These are phyloP conservation scores for Cassiopea andromeda DNA, from an alignment of 30 jellyfish, hydroid and myxozoan genomes.

Conservation along the genomic window DNA sequence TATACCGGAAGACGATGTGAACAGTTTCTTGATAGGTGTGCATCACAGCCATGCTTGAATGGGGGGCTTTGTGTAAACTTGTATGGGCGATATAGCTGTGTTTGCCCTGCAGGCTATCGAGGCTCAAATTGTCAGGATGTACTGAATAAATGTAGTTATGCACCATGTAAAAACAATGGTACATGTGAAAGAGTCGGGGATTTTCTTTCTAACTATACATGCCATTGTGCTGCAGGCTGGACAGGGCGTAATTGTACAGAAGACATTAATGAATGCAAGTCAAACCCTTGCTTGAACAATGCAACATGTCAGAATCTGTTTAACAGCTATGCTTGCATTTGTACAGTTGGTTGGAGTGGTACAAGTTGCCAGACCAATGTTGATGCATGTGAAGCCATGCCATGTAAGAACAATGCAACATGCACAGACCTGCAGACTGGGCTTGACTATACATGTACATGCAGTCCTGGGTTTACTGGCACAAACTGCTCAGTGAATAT, in stretches of 20 bases:
- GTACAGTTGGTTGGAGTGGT: constrained; percentile 87
- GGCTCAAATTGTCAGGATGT: constrained; percentile 71
- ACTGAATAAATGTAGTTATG: constrained; percentile 56
- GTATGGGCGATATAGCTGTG: constrained; percentile 58
- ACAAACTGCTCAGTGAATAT: constrained; percentile 65
- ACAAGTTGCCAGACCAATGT: constrained; percentile 62
- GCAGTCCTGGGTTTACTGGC: constrained; percentile 79
- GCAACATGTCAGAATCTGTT: constrained; percentile 71
- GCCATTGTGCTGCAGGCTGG: constrained; percentile 87
- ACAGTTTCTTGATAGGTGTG: constrained; percentile 50
- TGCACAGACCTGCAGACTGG: constrained; percentile 72
- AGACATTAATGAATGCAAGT: constrained; percentile 74
- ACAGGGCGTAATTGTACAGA: constrained; percentile 83
- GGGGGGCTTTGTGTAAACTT: constrained; percentile 78
- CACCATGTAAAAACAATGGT: constrained; percentile 82
- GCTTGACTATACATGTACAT: constrained; percentile 74
- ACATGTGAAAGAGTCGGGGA: constrained; percentile 80
- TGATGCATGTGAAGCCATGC: constrained; percentile 70
- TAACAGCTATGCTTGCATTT: constrained; percentile 66
- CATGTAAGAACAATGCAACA: constrained; percentile 79
- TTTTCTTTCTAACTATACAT: constrained; percentile 61
- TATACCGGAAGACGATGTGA: constrained; percentile 78
- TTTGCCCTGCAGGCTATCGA: constrained; percentile 77
- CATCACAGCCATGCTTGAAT: constrained; percentile 67
- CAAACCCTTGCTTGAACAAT: constrained; percentile 74